Conservation (phyloP, 53 echinoderm and acorn worm genomes). For the Astropecten irregularis region DNA sequence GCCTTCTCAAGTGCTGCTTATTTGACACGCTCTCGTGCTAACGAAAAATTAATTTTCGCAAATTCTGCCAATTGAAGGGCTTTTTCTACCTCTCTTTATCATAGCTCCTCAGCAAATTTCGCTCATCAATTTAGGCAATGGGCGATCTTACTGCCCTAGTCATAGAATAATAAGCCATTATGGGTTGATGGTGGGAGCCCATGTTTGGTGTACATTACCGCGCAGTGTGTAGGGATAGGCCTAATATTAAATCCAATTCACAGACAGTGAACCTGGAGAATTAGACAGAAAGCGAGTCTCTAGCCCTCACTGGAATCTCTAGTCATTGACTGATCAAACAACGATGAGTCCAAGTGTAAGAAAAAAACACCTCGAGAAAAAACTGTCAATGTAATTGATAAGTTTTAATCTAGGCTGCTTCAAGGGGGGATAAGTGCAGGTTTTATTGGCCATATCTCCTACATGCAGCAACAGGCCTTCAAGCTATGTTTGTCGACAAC, state of each 20-base stretch:
- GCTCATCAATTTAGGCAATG: slow-evolving; percentile 47
- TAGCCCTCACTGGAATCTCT: slow-evolving; percentile 8
- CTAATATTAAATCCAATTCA: no score
- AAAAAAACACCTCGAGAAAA: background rate
- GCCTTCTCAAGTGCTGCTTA: slow-evolving; percentile 37
- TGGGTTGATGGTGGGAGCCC: background rate
- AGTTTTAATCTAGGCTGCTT: background rate
- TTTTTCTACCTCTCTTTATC: background rate
- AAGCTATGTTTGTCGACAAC: background rate
- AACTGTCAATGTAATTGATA: slow-evolving; percentile 35
- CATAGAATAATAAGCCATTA: slow-evolving; percentile 2
- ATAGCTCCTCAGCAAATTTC: slow-evolving; percentile 36
- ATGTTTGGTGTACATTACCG: background rate
- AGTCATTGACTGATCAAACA: slow-evolving; percentile 32
- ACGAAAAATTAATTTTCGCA: slow-evolving; percentile 60
- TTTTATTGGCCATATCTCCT: slow-evolving; percentile 9
- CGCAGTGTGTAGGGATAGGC: no score
- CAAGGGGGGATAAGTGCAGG: background rate
- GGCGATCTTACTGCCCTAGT: background rate
- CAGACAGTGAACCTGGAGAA: background rate
- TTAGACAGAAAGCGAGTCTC: background rate
- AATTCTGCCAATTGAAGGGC: slow-evolving; percentile 48
- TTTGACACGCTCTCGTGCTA: slow-evolving; percentile 57
- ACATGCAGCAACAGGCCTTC: slow-evolving; percentile 6
- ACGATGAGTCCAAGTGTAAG: slow-evolving; percentile 3